A percentile compares a stretch with the other conserved stretches of the same genome.
These are phyloP conservation scores for Zapornia atra DNA, from an alignment of 2,113 vertebrate species.

Conservation along the genomic window DNA sequence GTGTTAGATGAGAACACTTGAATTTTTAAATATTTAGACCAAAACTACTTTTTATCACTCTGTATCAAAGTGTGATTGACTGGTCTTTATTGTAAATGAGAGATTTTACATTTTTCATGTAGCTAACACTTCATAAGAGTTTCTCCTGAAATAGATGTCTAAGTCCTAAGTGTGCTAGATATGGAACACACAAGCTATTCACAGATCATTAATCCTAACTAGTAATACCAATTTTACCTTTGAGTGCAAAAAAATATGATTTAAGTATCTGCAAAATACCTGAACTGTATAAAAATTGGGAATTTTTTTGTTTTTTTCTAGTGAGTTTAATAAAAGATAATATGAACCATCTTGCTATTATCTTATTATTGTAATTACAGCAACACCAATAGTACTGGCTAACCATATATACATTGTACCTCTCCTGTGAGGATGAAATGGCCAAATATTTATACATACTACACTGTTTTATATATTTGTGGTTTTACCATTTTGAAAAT, in stretches of 20 bases:
- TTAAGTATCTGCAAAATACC: not conserved
- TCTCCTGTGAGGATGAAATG: constrained; percentile 70
- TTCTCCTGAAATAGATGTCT: not conserved
- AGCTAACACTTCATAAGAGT: not conserved
- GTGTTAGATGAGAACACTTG: not conserved
- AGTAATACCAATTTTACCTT: not conserved
- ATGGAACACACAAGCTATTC: not conserved
- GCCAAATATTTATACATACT: constrained; percentile 74
- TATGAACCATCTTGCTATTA: not conserved
- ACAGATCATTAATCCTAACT: not conserved
- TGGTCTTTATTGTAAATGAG: not conserved
- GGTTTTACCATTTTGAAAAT: constrained; percentile 73
- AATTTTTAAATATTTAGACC: not conserved
- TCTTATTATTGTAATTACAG: constrained; percentile 58
- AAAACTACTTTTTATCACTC: not conserved
- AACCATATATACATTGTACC: constrained; percentile 48
- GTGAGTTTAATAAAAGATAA: not conserved
- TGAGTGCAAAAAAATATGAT: not conserved
- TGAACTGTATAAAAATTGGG: not conserved
- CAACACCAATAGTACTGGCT: not conserved
- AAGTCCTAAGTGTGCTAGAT: not conserved
- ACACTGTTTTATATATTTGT: constrained; percentile 73
- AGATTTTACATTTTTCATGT: not conserved
- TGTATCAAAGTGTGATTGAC: not conserved
- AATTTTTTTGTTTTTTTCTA: not conserved